These are phyloP conservation scores for Alviniconcha marisindica DNA, from an alignment of 1,140 invertebrate species.

Conservation along the genomic window DNA sequence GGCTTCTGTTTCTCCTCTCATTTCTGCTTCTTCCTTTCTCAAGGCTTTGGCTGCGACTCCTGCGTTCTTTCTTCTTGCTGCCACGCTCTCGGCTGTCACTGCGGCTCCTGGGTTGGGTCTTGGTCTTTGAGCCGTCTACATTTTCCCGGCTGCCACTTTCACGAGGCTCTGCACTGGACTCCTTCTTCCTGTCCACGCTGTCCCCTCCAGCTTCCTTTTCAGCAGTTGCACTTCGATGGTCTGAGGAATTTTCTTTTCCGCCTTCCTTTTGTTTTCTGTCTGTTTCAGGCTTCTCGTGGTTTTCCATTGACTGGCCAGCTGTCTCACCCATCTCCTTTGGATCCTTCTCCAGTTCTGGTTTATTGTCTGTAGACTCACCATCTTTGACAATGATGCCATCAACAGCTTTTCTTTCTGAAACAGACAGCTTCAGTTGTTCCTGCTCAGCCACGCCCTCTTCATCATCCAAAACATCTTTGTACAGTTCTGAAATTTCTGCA, in stretches of 20 bases:
- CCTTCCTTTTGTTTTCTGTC: background rate
- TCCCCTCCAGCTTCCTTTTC: slow-evolving; percentile 38
- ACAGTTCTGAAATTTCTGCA: slow-evolving; percentile 9
- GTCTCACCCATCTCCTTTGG: background rate
- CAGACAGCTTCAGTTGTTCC: no score
- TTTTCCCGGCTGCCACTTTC: slow-evolving; percentile 33
- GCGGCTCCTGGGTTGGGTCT: slow-evolving; percentile 27
- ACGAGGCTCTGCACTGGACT: slow-evolving; percentile 23
- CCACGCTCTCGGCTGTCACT: slow-evolving; percentile 33
- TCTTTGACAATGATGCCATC: background rate
- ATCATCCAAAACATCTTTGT: slow-evolving; percentile 21
- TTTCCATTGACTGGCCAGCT: background rate
- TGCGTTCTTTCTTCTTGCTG: background rate
- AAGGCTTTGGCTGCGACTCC: slow-evolving; percentile 13
- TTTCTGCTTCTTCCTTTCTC: slow-evolving; percentile 21
- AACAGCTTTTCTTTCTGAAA: no score
- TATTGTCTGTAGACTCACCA: no score
- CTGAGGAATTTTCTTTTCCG: background rate
- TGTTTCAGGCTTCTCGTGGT: no score
- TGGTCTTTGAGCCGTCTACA: slow-evolving; percentile 30
- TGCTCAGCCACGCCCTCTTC: no score
- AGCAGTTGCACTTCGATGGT: background rate
- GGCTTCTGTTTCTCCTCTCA: slow-evolving; percentile 31
- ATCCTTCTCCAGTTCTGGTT: background rate
- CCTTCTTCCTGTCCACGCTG: slow-evolving; percentile 42